Conservation (phyloP, 2,113 vertebrate species). For the Chloebia gouldiae region DNA sequence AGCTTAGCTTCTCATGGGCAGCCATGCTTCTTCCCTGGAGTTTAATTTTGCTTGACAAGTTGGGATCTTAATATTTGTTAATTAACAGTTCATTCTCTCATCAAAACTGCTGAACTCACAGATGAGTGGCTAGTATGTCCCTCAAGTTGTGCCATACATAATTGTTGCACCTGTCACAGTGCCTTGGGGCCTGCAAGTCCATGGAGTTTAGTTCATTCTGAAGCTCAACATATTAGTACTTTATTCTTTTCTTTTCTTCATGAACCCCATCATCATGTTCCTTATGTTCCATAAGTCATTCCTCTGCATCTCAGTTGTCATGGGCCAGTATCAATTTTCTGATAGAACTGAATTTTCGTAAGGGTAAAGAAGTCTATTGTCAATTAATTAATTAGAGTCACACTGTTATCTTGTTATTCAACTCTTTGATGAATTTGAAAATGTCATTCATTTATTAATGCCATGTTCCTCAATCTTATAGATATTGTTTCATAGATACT, state of each 20-base stretch:
- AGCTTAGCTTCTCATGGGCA: not conserved
- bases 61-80: conserved; percentile 51
- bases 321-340: not conserved
- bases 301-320: not conserved
- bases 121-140: not conserved
- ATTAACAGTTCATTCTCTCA: conserved; percentile 37
- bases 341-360: not conserved
- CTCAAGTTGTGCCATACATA: conserved; percentile 14
- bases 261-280: not conserved
- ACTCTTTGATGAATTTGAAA: not conserved
- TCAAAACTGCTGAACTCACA: conserved; percentile 18
- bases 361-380: not conserved
- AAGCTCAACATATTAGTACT: not conserved
- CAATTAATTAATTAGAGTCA: not conserved
- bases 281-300: not conserved
- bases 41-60: conserved; percentile 53
- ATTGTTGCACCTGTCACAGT: conserved; percentile 23
- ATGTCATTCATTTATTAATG: not conserved
- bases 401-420: not conserved
- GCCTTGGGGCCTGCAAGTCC: not conserved
- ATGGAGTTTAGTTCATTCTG: not conserved
- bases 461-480: not conserved
- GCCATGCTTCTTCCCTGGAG: not conserved
- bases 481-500: not conserved
- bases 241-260: not conserved